Evolutionary conservation across 1,140 invertebrate species (phyloP).

Genomic region (Lepidurus apus): DNA sequence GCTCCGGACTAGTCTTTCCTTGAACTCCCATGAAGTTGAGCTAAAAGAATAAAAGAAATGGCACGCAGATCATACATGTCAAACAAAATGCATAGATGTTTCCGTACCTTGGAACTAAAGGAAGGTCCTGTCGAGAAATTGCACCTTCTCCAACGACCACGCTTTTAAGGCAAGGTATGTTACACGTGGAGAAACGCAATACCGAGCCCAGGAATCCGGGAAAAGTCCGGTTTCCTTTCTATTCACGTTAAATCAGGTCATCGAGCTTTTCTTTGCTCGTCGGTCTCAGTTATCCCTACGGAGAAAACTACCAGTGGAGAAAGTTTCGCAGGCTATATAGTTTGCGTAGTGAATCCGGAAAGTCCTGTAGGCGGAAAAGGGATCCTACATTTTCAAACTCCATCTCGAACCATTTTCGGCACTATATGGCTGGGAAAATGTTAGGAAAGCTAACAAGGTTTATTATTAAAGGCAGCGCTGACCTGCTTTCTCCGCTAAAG

Average conservation of each 20-base stretch:
- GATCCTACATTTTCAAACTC: not conserved
- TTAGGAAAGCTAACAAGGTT: not conserved
- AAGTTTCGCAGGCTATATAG: slow-evolving; percentile 4
- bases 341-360: slow-evolving; percentile 13
- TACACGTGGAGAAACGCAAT: not conserved
- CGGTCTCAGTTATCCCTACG: not conserved
- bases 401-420: slow-evolving; percentile 6
- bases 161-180: not conserved
- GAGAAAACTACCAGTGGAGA: slow-evolving; percentile 1
- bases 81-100: too few relatives aligned
- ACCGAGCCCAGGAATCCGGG: not conserved
- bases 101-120: too few relatives aligned
- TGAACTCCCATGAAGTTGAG: too few relatives aligned
- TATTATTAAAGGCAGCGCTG: not conserved
- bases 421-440: not conserved
- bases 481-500: slow-evolving; percentile 4
- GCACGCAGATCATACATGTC: too few relatives aligned
- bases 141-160: not conserved
- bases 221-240: slow-evolving; percentile 21
- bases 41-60: too few relatives aligned
- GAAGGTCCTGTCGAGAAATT: too few relatives aligned
- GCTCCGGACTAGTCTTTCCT: too few relatives aligned
- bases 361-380: not conserved
- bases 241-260: not conserved
- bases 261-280: not conserved